phyloP scores from a whole-genome alignment of 2,888 invertebrate species.

The Rhagophthalmus giganteus region DNA sequence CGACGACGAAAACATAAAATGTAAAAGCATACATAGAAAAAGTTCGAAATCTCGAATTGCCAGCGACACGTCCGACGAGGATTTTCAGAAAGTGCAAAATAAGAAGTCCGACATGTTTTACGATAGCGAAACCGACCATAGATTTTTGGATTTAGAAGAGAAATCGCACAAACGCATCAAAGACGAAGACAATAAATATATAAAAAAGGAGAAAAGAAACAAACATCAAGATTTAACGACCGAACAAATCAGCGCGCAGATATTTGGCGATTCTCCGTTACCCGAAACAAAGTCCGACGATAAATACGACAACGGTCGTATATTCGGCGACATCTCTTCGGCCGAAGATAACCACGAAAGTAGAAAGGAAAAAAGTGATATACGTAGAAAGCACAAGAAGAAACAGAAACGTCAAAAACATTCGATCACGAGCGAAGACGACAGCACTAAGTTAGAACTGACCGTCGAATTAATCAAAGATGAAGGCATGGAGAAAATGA shows the following conservation, averaged over 20 bases:
- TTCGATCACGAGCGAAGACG: slow-evolving; percentile 62
- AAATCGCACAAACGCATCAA: slow-evolving; percentile 43
- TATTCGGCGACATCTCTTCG: slow-evolving; percentile 45
- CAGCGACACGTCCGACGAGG: slow-evolving; percentile 79
- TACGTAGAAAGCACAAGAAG: slow-evolving; percentile 80
- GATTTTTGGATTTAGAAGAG: slow-evolving; percentile 50
- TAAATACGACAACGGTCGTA: slow-evolving; percentile 36
- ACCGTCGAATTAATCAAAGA: slow-evolving; percentile 39
- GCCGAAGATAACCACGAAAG: slow-evolving; percentile 46
- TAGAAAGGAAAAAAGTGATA: slow-evolving; percentile 54
- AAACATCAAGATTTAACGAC: slow-evolving; percentile 44
- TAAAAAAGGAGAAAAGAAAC: slow-evolving; percentile 50
- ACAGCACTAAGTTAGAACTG: slow-evolving; percentile 55
- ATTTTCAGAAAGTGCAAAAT: slow-evolving; percentile 60
- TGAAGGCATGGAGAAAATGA: slow-evolving; percentile 46
- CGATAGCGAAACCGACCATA: slow-evolving; percentile 61
- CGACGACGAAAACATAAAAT: slow-evolving; percentile 52
- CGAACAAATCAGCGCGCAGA: slow-evolving; percentile 43
- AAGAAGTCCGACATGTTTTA: slow-evolving; percentile 66
- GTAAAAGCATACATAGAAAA: slow-evolving; percentile 65
- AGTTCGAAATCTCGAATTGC: slow-evolving; percentile 73
- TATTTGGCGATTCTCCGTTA: slow-evolving; percentile 40
- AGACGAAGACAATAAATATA: slow-evolving; percentile 46
- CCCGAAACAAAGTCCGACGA: slow-evolving; percentile 50
- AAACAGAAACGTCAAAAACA: slow-evolving; percentile 79